Base-by-base conservation (phyloP, 2,888 invertebrate species). In the Melolontha melolontha region DNA sequence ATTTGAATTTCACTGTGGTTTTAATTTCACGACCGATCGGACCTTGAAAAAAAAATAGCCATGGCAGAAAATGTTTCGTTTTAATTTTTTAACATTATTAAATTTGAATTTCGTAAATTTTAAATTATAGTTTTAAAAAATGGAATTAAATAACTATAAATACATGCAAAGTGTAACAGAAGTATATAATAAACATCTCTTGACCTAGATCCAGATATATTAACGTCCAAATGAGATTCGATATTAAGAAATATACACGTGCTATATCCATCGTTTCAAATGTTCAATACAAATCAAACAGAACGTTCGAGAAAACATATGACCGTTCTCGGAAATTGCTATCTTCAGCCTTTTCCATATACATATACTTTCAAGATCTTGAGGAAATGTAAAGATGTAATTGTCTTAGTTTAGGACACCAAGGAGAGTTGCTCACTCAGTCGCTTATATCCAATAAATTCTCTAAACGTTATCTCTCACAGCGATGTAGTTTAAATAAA, bases 381-480 rank as follows among this genome's bases (percentile, higher is more conserved):
- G 22, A 27, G 22, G 12, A 42, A 55, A 55, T 55, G 40, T 41
- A 16, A 55, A 41, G 55, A 40, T 55, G 41, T 55, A 55, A 55
- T 41, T 22, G 27, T 51, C 57, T 42, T 12, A 42, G 57, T 57
- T 57, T 57, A 14, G 22, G 8, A 42, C 42, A 57, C 22, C 27
- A 10, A 7, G 6, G 42, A 22, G 57, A 44, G 57, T 27, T 12
- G 55, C 10, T 55, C 17, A 41, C 22, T 57, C 57, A 42, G 27
- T 17, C 42, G 41, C 27, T 39, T 16, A 42, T 42, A 57, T 57
- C 22, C 57, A 57, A 57, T 57, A 57, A 42, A 41, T 57, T 42
- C 7, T 34, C 57, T 42, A 42, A 57, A 42, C 57, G 57, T 27
- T 57, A 57, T 42, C 41, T 55, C 55, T 55, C 17, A 55, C 41